These are phyloP conservation scores for Vanessa cardui DNA, from an alignment of 2,888 invertebrate genomes.

Conservation along the genomic window DNA sequence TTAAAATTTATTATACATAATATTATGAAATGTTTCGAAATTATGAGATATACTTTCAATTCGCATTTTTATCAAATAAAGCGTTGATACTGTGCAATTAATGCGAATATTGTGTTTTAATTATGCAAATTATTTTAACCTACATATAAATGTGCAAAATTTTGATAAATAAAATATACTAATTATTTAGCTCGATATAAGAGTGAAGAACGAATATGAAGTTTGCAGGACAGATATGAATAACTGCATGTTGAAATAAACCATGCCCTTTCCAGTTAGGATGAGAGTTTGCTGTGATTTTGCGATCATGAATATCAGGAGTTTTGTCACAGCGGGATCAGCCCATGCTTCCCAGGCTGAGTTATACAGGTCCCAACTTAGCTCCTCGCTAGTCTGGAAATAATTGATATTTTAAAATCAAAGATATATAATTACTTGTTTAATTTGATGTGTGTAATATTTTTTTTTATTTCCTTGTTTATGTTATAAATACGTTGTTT, in stretches of 20 bases:
- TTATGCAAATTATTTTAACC: not conserved
- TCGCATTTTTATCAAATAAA: not conserved
- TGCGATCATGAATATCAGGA: constrained; percentile 60
- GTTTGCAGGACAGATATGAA: constrained; percentile 68
- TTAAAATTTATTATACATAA: too few relatives aligned
- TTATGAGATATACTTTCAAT: too few relatives aligned
- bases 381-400: constrained; percentile 58
- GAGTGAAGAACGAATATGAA: constrained; percentile 67
- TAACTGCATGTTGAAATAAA: constrained; percentile 63
- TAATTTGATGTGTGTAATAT: too few relatives aligned
- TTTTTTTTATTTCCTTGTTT: too few relatives aligned
- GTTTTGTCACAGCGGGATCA: constrained; percentile 52
- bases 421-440: too few relatives aligned
- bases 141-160: not conserved
- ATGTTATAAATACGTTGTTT: too few relatives aligned
- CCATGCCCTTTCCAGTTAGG: constrained; percentile 58
- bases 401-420: not conserved
- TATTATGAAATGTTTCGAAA: too few relatives aligned
- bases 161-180: not conserved
- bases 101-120: constrained; percentile 1
- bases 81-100: not conserved
- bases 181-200: constrained; percentile 51
- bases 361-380: constrained; percentile 55
- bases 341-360: constrained; percentile 57
- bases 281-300: constrained; percentile 57